Conservation (phyloP, 2,888 invertebrate genomes). For the Trichopoda pennipes region DNA sequence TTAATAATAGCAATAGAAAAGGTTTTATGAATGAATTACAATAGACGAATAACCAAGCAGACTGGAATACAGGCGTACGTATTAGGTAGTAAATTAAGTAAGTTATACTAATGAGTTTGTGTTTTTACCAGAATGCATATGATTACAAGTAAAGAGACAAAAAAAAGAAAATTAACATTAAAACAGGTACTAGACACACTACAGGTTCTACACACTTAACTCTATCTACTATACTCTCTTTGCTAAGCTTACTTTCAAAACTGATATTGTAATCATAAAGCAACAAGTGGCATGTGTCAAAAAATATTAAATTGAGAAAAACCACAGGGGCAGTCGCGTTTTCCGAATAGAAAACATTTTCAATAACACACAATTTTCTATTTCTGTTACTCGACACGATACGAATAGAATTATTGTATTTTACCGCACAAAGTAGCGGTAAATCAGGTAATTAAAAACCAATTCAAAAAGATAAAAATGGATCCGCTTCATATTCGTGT, state of each 20-base stretch:
- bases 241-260: slow-evolving; percentile 3
- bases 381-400: too few relatives aligned
- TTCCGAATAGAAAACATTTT: too few relatives aligned
- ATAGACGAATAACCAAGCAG: not conserved
- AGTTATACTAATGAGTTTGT: slow-evolving; percentile 44
- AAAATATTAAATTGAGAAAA: not conserved
- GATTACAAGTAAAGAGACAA: slow-evolving; percentile 51
- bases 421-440: too few relatives aligned
- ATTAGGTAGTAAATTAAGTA: slow-evolving; percentile 22
- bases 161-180: slow-evolving; percentile 37
- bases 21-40: slow-evolving; percentile 54
- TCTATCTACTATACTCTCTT: not conserved
- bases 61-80: not conserved
- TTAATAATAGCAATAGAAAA: not conserved
- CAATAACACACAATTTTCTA: too few relatives aligned
- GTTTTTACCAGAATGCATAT: slow-evolving; percentile 30
- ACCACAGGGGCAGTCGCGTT: not conserved
- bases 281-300: slow-evolving; percentile 72
- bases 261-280: slow-evolving; percentile 51
- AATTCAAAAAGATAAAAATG: too few relatives aligned
- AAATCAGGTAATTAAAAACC: too few relatives aligned
- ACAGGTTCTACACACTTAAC: too few relatives aligned
- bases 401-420: too few relatives aligned
- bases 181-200: slow-evolving; percentile 27
- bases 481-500: too few relatives aligned